Percentiles rank a stretch among this genome's conserved stretches.
phyloP scores from a whole-genome alignment of 2,113 vertebrate species.

The rat (Rattus norvegicus) region GRCr8 NC_086030.1:38089001-38089500 shows the following conservation, averaged over 20 bases:
- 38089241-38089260: not conserved
- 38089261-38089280: not conserved
- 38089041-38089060: not conserved
- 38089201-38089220: not conserved
- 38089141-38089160: not conserved
- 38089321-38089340: not conserved
- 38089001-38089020: not conserved
- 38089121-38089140: not conserved
- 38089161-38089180: not conserved
- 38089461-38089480: not conserved
- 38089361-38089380: not conserved
- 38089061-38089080: not conserved
- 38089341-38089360: not conserved
- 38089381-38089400: not conserved
- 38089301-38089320: not conserved
- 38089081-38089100: not conserved
- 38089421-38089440: not conserved
- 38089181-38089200: not conserved
- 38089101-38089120: not conserved
- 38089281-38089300: not conserved
- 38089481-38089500: not conserved
- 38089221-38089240: not conserved
- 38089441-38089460: not conserved
- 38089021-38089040: not conserved
- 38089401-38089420: not conserved